A percentile compares a stretch with the other conserved stretches of the same genome.
Conservation (phyloP, 1,140 invertebrate species). For the Drosophila repletoides region DNA sequence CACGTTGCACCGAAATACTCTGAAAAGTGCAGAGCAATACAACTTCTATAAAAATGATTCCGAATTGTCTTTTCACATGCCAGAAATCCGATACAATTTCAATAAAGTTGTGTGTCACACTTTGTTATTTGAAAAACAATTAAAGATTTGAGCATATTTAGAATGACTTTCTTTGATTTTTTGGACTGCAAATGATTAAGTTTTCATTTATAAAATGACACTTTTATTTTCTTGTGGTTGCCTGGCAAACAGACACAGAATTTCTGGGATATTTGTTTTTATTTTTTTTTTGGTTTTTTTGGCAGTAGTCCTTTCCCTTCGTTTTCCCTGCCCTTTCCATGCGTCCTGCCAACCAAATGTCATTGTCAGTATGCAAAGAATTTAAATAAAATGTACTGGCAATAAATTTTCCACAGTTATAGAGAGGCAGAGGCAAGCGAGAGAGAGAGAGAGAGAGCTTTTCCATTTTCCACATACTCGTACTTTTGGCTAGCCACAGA, state of each 20-base stretch:
- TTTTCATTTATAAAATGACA: slow-evolving; percentile 64
- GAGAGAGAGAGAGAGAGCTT: not conserved
- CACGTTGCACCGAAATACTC: slow-evolving; percentile 24
- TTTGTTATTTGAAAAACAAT: slow-evolving; percentile 41
- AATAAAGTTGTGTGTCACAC: not conserved
- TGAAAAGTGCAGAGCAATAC: slow-evolving; percentile 40
- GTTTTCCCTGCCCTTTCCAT: not conserved
- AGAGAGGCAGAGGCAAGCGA: slow-evolving; percentile 20
- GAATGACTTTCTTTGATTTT: slow-evolving; percentile 43
- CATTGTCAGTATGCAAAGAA: slow-evolving; percentile 60
- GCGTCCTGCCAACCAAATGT: slow-evolving; percentile 25
- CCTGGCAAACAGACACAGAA: not conserved
- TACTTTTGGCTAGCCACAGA: slow-evolving; percentile 58
- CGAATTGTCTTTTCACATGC: too few relatives aligned
- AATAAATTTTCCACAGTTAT: slow-evolving; percentile 67
- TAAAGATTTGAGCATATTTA: slow-evolving; percentile 2
- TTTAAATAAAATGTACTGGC: slow-evolving; percentile 76
- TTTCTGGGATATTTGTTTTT: not conserved
- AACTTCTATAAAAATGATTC: too few relatives aligned
- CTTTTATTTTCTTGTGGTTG: slow-evolving; percentile 69
- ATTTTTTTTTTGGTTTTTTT: slow-evolving; percentile 36
- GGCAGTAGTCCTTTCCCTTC: not conserved
- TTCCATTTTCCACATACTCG: not conserved
- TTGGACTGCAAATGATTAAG: slow-evolving; percentile 64
- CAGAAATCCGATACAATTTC: too few relatives aligned